These are phyloP conservation scores for Epirrhoe tristata DNA, from an alignment of 2,888 invertebrate genomes.

Conservation along the genomic window DNA sequence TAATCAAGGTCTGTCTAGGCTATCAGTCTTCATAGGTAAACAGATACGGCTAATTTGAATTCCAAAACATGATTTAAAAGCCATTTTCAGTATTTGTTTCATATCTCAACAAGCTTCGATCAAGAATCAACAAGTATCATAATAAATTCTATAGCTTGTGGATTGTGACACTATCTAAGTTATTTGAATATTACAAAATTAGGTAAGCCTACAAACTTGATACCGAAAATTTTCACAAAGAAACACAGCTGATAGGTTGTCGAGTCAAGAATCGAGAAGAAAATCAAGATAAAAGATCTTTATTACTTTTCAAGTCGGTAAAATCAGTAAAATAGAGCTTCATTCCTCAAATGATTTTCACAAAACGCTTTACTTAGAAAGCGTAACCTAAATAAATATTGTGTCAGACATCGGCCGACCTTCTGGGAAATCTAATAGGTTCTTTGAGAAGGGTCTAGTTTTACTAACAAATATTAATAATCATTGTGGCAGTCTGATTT, in stretches of 20 bases:
- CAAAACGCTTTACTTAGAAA: slow-evolving; percentile 16
- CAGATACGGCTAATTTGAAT: no score
- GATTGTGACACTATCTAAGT: slow-evolving; percentile 14
- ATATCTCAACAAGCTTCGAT: not conserved
- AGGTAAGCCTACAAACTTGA: no score
- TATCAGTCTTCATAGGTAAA: no score
- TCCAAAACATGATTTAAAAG: not conserved
- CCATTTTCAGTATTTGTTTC: not conserved
- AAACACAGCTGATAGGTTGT: no score
- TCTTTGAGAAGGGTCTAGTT: slow-evolving; percentile 22
- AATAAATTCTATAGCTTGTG: slow-evolving; percentile 16
- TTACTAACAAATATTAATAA: slow-evolving; percentile 8
- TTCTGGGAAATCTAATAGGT: slow-evolving; percentile 24
- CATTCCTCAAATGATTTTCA: slow-evolving; percentile 16
- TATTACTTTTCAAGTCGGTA: not conserved
- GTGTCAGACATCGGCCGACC: slow-evolving; percentile 21
- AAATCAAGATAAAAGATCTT: not conserved
- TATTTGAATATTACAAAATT: not conserved
- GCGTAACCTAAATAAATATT: slow-evolving; percentile 37
- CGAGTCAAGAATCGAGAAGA: no score
- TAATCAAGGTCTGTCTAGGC: not conserved
- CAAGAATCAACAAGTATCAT: slow-evolving; percentile 1
- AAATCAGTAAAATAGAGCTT: not conserved
- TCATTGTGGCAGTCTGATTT: slow-evolving; percentile 1
- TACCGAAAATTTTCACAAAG: no score